Evolutionary conservation across 2,113 vertebrate species (phyloP).

Genomic region (Pyrgilauda ruficollis): DNA sequence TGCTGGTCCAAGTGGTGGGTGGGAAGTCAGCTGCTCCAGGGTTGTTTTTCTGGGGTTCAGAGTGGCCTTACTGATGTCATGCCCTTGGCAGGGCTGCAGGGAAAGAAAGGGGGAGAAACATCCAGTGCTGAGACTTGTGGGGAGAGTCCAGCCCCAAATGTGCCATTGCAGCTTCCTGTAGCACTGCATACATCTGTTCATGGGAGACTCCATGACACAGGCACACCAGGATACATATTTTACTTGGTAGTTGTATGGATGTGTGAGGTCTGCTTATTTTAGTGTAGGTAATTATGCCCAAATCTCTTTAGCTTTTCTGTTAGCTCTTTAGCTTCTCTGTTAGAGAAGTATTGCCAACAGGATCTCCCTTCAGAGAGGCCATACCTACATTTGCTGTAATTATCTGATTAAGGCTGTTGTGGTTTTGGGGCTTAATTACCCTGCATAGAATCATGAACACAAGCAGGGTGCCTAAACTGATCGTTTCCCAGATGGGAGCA

Average conservation of each 20-base stretch:
- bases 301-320: neutral
- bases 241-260: neutral
- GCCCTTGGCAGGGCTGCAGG: neutral
- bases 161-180: neutral
- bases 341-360: neutral
- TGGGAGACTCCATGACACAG: neutral
- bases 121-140: accelerated
- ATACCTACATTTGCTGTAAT: neutral
- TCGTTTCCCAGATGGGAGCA: neutral
- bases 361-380: neutral
- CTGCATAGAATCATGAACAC: neutral
- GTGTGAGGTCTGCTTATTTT: neutral
- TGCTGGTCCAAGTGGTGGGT: neutral
- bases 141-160: neutral
- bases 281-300: neutral
- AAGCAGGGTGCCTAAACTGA: neutral
- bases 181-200: neutral
- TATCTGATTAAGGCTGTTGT: neutral
- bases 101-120: neutral
- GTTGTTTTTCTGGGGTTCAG: neutral
- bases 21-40: neutral
- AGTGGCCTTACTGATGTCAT: accelerated
- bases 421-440: neutral
- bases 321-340: neutral
- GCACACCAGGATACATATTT: neutral